These are phyloP conservation scores for Actias luna DNA, from an alignment of 2,888 invertebrate species.

Conservation along the genomic window DNA sequence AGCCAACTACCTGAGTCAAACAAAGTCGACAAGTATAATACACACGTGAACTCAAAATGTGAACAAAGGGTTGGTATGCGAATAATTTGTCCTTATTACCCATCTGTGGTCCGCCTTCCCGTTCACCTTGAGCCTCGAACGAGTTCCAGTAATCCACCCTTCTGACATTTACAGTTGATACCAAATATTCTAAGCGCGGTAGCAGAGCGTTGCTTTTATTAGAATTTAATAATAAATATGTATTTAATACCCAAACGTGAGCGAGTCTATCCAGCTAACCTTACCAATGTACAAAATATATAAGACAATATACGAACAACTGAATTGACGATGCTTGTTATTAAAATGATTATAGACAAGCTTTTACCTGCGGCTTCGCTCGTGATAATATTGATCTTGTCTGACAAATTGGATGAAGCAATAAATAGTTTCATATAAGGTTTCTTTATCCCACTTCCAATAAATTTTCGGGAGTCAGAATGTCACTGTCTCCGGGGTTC, in stretches of 20 bases:
- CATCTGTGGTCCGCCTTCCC: slow-evolving; percentile 55
- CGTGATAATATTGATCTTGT: too few species aligned
- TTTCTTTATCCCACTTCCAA: too few species aligned
- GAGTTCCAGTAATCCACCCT: slow-evolving; percentile 63
- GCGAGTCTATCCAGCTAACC: not conserved
- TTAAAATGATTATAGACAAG: too few species aligned
- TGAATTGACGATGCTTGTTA: not conserved
- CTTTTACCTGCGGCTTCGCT: too few species aligned
- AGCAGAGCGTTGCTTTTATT: slow-evolving; percentile 38
- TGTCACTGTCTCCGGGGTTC: too few species aligned
- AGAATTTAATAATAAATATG: slow-evolving; percentile 35
- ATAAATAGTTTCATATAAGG: too few species aligned
- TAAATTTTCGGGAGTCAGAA: too few species aligned
- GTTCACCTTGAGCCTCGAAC: slow-evolving; percentile 72
- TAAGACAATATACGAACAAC: not conserved
- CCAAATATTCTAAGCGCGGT: slow-evolving; percentile 37
- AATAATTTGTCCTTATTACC: slow-evolving; percentile 71
- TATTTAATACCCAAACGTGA: slow-evolving; percentile 22
- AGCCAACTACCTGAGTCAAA: slow-evolving; percentile 56
- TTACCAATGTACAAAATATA: not conserved
- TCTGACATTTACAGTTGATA: slow-evolving; percentile 32
- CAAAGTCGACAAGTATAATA: slow-evolving; percentile 46
- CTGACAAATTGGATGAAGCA: too few species aligned
- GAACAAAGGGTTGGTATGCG: slow-evolving; percentile 73
- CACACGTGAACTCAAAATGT: slow-evolving; percentile 65